Evolutionary conservation across 2,113 vertebrate genomes (phyloP).

Genomic region (Tichodroma muraria): DNA sequence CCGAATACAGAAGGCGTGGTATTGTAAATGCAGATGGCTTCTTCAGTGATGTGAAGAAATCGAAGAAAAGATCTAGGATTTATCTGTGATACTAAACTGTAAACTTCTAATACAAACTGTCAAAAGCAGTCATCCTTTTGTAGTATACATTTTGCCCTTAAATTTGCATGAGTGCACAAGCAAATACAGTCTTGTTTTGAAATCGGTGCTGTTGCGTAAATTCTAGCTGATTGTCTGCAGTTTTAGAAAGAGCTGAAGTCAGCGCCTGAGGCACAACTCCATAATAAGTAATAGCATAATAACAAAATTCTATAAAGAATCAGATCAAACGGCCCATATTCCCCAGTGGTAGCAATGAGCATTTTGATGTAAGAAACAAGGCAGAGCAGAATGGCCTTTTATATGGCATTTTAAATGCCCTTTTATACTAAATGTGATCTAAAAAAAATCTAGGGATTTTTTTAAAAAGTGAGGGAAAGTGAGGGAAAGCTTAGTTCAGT

Average conservation of each 20-base stretch:
- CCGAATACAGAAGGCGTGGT: not conserved
- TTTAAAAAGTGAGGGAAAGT: no score
- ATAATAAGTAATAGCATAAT: not conserved
- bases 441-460: no score
- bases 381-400: not conserved
- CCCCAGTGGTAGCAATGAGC: not conserved
- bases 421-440: not conserved
- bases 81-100: not conserved
- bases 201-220: not conserved
- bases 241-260: not conserved
- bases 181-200: not conserved
- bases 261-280: not conserved
- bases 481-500: not conserved
- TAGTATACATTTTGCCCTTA: not conserved
- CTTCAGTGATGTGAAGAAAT: not conserved
- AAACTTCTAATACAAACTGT: not conserved
- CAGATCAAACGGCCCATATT: not conserved
- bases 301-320: not conserved
- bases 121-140: not conserved
- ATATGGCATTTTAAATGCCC: no score
- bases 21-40: not conserved
- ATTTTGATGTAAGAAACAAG: not conserved
- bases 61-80: not conserved
- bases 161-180: not conserved
- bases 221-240: not conserved